Base-by-base conservation (phyloP, 2,113 vertebrate species). In the Peromyscus polionotus region DNA sequence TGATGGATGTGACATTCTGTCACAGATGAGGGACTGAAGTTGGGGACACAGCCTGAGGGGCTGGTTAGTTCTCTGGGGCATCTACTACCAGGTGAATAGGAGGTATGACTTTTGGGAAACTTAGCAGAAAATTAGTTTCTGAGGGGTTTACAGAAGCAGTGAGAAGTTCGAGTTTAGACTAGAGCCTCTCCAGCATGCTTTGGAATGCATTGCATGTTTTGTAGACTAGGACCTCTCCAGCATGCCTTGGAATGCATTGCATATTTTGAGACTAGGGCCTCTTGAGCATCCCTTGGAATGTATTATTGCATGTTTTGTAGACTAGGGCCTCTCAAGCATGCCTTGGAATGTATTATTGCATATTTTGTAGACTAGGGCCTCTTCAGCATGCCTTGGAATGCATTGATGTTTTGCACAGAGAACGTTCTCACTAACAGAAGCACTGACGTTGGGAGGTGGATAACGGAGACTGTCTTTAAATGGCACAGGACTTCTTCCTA, bases 1-100 rank as follows among this genome's bases (percentile, higher is more conserved):
- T 91, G 92, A 97, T 81, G 93, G 95, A 95, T 90, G 76, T 77
- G 96, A 95, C 95, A 93, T 95, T 96, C 97, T 87, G 91, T 84
- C 68, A 89, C 68, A 75, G 11, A 5, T 72, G 73, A 95, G 45
- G 70, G 61, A 79, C 7, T 89, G 91, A 83, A 65, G 80, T 93
- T 95, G 59, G 91, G 14, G 61, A 88, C 65, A 24, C 83, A 17
- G 48, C 86, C 89, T 54, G 81, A 95, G 94, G 93, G 45, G 45
- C 94, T 90, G 95, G 9, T 93, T 96, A 90, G 91, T 79, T 88
- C 57, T 95, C 84, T 97, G 93, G 89, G 81, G 91, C 20, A 12
- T 87, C 61, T 70, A 61, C 86, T 31, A 79, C 86, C 87, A 94
- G 91, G 61, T 89, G 90, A 93, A 45, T 63, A 83, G 54, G 81